These are phyloP conservation scores for Bos javanicus DNA, from an alignment of 2,113 vertebrate species.

Conservation along the genomic window DNA sequence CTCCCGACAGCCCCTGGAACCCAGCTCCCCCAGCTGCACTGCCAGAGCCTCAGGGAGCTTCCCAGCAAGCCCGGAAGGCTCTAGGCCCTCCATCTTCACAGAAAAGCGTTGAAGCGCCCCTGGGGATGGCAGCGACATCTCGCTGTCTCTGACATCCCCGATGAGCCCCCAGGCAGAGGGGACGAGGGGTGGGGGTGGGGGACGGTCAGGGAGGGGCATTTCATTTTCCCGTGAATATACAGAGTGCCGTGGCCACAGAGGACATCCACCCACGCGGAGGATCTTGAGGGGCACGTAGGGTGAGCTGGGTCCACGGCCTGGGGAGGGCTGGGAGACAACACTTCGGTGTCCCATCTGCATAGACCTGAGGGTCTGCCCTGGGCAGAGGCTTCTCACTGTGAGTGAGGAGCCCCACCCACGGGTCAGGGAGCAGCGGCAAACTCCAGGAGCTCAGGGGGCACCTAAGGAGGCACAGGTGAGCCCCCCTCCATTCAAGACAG, in stretches of 20 bases:
- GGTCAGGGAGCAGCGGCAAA: no score
- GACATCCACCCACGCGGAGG: rapidly evolving
- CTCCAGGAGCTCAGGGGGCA: no score
- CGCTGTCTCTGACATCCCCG: rapidly evolving
- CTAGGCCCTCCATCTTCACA: rapidly evolving
- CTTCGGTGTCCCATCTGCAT: rapidly evolving
- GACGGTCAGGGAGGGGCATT: rapidly evolving
- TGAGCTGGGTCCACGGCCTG: background rate
- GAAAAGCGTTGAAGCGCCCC: rapidly evolving
- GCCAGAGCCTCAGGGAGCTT: background rate
- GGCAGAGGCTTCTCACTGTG: background rate
- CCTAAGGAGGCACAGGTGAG: background rate
- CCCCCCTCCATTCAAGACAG: rapidly evolving
- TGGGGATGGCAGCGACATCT: rapidly evolving
- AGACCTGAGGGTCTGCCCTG: rapidly evolving
- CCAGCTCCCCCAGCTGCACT: rapidly evolving
- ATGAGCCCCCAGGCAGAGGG: background rate
- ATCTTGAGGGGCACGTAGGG: rapidly evolving
- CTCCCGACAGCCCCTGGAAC: rapidly evolving
- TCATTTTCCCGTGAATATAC: rapidly evolving
- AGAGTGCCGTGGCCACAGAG: no score
- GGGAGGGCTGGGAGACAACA: background rate
- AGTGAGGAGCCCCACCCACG: rapidly evolving
- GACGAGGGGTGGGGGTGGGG: background rate
- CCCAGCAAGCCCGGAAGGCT: background rate